Evolutionary conservation across 2,888 invertebrate genomes (phyloP).

Genomic region (Erebia epiphron): DNA sequence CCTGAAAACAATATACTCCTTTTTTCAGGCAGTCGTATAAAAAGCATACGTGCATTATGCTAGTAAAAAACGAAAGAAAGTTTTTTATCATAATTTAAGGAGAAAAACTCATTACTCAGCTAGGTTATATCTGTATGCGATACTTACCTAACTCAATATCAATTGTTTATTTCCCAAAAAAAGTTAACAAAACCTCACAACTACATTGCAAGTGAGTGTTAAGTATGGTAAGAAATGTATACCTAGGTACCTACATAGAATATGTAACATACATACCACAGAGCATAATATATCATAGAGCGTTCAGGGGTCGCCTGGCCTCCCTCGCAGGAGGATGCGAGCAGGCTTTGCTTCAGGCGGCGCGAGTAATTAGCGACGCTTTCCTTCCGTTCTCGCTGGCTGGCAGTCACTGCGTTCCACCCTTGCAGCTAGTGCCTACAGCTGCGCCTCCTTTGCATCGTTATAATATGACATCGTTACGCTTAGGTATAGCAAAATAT

Average conservation of each 20-base stretch:
- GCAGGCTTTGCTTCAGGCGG: slow-evolving; percentile 61
- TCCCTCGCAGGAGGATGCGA: slow-evolving; percentile 40
- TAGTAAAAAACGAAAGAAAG: too few relatives aligned
- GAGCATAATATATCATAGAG: slow-evolving; percentile 27
- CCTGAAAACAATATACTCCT: too few relatives aligned
- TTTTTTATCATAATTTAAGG: too few relatives aligned
- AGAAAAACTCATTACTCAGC: neutral
- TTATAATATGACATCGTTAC: slow-evolving; percentile 36
- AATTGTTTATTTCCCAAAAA: too few relatives aligned
- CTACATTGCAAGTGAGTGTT: slow-evolving; percentile 20
- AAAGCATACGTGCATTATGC: too few relatives aligned
- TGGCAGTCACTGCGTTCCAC: slow-evolving; percentile 45
- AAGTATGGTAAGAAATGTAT: slow-evolving; percentile 18
- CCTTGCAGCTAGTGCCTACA: slow-evolving; percentile 42
- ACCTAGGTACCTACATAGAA: slow-evolving; percentile 31
- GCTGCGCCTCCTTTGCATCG: slow-evolving; percentile 42
- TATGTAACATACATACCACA: slow-evolving; percentile 30
- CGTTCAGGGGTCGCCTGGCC: slow-evolving; percentile 32
- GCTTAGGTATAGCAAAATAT: slow-evolving; percentile 35
- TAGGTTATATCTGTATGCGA: neutral
- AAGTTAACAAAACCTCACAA: too few relatives aligned
- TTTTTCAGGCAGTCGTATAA: too few relatives aligned
- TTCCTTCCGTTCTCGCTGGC: slow-evolving; percentile 70
- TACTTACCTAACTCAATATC: too few relatives aligned
- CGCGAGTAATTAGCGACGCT: slow-evolving; percentile 74